Evolutionary conservation across 2,797 vertebrate species (phyloP).

Genomic region (Falco novaeseelandiae): DNA sequence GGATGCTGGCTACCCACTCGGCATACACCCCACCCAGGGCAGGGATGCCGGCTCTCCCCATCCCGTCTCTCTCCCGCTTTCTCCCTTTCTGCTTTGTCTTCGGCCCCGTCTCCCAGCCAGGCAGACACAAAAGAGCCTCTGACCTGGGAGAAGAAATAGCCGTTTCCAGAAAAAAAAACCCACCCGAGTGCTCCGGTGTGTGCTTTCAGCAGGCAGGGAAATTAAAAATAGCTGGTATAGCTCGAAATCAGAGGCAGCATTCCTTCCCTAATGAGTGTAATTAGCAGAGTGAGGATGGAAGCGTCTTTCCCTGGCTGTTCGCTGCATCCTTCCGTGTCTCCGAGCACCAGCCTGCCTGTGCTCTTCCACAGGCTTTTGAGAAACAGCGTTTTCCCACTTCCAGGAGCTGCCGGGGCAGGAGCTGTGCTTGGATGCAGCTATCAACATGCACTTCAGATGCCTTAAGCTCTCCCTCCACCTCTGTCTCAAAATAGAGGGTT

Average conservation of each 20-base stretch:
- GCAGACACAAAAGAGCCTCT: conserved; percentile 57
- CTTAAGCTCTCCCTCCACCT: not conserved
- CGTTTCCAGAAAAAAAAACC: not conserved
- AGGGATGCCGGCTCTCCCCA: not conserved
- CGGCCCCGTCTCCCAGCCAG: not conserved
- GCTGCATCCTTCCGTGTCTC: not conserved
- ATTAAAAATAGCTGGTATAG: conserved; percentile 16
- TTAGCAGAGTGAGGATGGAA: not conserved
- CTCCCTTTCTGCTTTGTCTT: conserved; percentile 34
- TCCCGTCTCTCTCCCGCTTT: not conserved
- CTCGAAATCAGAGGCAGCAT: not conserved
- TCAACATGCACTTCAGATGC: not conserved
- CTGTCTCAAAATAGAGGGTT: not conserved
- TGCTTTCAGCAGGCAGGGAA: not conserved
- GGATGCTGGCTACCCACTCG: not conserved
- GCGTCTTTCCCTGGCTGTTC: not conserved
- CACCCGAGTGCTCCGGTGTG: not conserved
- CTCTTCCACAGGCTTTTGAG: not conserved
- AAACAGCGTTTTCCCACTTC: not conserved
- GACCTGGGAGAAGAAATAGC: conserved; percentile 37
- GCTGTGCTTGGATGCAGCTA: not conserved
- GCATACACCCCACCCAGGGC: not conserved
- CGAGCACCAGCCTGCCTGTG: not conserved
- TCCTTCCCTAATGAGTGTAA: conserved; percentile 21
- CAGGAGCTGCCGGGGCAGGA: conserved; percentile 6